A percentile compares a stretch with the other conserved stretches of the same genome.
Conservation (phyloP, 2,888 invertebrate species). For the Tribolium freemani region DNA sequence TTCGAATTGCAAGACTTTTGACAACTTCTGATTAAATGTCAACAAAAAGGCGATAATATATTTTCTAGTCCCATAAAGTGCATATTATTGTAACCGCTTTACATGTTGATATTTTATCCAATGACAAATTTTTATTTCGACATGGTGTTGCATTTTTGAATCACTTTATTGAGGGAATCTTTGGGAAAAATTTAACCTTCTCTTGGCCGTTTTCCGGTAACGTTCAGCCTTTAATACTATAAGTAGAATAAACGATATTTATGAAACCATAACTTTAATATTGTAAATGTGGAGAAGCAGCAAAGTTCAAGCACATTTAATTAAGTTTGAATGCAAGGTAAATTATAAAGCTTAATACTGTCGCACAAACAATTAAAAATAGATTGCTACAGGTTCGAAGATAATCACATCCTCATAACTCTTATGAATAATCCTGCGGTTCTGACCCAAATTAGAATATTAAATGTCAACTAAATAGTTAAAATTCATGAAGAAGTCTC, state of each 20-base stretch:
- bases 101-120: background rate
- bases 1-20: background rate
- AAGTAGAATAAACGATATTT: background rate
- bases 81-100: background rate
- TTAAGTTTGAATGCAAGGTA: background rate
- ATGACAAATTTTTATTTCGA: background rate
- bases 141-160: background rate
- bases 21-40: background rate
- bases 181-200: background rate
- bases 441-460: conserved; percentile 35
- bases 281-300: background rate
- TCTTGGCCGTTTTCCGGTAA: background rate
- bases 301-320: background rate
- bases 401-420: conserved; percentile 13
- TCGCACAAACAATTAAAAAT: background rate
- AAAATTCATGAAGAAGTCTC: conserved; percentile 33
- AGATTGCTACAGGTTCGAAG: background rate
- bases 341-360: background rate
- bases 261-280: background rate
- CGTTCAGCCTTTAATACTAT: background rate
- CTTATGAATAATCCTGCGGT: conserved; percentile 1
- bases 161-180: background rate
- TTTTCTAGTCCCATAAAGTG: background rate
- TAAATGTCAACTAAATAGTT: conserved; percentile 34
- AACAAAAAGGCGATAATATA: background rate